Evolutionary conservation across 2,888 invertebrate species (phyloP).

Genomic region (Melikaiella ostensackeni): DNA sequence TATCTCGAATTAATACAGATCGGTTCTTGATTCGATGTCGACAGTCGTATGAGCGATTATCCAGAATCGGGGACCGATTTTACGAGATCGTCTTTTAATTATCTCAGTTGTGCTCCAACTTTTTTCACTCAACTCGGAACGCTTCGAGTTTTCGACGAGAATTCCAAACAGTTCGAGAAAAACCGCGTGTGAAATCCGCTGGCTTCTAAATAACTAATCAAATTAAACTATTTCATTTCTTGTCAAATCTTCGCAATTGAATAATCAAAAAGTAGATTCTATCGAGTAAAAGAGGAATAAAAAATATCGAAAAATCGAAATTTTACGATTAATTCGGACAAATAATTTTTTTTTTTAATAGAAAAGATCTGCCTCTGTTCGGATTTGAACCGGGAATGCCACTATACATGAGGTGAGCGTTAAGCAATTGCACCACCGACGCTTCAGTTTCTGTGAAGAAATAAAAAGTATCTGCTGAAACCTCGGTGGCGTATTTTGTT

Average conservation of each 20-base stretch:
- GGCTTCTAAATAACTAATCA: neutral
- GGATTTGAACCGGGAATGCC: no score
- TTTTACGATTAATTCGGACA: no score
- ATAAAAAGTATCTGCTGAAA: no score
- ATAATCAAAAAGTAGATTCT: neutral
- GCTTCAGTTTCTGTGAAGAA: no score
- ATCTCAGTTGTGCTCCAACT: conserved; percentile 14
- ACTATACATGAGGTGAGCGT: no score
- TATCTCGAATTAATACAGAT: conserved; percentile 24
- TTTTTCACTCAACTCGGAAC: conserved; percentile 14
- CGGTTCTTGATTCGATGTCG: conserved; percentile 21
- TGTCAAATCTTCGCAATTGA: neutral
- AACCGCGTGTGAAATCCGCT: conserved; percentile 16
- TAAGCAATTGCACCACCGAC: no score
- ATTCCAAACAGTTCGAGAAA: conserved; percentile 9
- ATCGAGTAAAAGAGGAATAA: no score
- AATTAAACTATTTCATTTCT: conserved; percentile 20
- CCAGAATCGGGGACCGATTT: conserved; percentile 27
- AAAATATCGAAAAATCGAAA: no score
- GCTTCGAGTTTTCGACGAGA: conserved; percentile 13
- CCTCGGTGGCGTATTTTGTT: no score
- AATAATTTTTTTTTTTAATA: no score
- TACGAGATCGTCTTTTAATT: conserved; percentile 19
- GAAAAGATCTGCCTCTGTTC: no score
- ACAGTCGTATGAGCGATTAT: conserved; percentile 26